Conservation (phyloP, 2,113 vertebrate species). For the Mastomys natalensis region DNA sequence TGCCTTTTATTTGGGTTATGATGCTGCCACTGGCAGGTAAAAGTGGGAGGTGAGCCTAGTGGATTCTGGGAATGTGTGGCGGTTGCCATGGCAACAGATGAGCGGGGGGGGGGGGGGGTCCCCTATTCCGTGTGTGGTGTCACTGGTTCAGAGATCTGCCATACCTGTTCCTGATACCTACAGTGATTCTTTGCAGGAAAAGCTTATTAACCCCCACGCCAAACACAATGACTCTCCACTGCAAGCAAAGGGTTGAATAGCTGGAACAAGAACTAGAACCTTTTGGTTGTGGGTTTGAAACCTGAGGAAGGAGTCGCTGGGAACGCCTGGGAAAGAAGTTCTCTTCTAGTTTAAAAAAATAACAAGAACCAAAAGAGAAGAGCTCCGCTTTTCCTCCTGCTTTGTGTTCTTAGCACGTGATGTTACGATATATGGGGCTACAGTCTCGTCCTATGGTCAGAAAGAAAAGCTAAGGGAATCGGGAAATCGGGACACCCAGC, state of each 20-base stretch:
- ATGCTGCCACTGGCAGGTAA: too few relatives aligned
- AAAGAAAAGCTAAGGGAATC: neutral
- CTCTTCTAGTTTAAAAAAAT: neutral
- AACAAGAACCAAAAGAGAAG: slow-evolving; percentile 16
- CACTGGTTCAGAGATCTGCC: too few relatives aligned
- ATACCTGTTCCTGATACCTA: too few relatives aligned
- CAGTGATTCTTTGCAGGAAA: neutral
- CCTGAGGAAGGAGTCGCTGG: neutral
- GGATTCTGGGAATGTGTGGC: too few relatives aligned
- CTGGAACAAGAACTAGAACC: neutral
- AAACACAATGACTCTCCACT: neutral
- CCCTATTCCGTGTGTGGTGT: too few relatives aligned
- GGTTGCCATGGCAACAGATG: too few relatives aligned
- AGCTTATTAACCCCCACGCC: neutral
- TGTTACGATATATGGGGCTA: neutral
- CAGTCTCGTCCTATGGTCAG: neutral
- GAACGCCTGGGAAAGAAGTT: slow-evolving; percentile 38
- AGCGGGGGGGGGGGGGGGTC: too few relatives aligned
- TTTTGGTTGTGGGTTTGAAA: slow-evolving; percentile 20
- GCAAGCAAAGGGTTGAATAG: neutral
- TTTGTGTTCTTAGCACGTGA: neutral
- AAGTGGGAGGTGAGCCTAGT: too few relatives aligned
- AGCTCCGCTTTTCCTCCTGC: neutral
- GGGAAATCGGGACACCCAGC: neutral
- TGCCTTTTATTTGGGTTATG: too few relatives aligned